These are phyloP conservation scores for Dyspetes luteomarginatus DNA, from an alignment of 2,888 invertebrate species.

Conservation along the genomic window DNA sequence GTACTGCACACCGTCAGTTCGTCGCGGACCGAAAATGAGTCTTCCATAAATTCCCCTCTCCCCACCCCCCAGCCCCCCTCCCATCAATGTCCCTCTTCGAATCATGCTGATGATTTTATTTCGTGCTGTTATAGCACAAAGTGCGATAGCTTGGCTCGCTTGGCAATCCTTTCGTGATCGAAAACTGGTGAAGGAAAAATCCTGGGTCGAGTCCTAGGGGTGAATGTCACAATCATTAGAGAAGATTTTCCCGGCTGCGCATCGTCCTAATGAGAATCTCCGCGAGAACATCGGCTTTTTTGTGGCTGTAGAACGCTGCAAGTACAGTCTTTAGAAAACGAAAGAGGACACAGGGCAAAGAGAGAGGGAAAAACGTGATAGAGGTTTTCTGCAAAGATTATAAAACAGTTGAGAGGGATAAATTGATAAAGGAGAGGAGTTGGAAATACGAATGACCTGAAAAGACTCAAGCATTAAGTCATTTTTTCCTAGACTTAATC, in stretches of 20 bases:
- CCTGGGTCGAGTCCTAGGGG: background rate
- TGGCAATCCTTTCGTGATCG: background rate
- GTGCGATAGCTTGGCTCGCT: background rate
- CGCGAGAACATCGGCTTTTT: too few species aligned
- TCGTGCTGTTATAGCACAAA: background rate
- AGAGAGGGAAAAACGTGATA: background rate
- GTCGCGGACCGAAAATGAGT: conserved; percentile 43
- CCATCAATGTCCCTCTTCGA: background rate
- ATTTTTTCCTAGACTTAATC: too few species aligned
- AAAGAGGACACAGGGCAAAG: background rate
- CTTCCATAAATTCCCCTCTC: conserved; percentile 13
- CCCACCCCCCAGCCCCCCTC: background rate
- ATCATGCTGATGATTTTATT: background rate
- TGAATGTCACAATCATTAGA: background rate
- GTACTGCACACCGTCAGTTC: conserved; percentile 5
- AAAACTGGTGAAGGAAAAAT: conserved; percentile 3
- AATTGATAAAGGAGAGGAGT: too few species aligned
- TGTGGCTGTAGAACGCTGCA: background rate
- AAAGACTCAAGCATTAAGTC: too few species aligned
- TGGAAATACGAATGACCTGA: too few species aligned
- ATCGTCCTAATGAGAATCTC: too few species aligned
- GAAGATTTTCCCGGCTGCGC: too few species aligned
- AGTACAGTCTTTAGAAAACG: background rate
- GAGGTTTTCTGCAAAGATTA: background rate
- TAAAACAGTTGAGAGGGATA: background rate